These are phyloP conservation scores for Helicolenus hilgendorfi DNA, from an alignment of 2,797 vertebrate genomes.

Conservation along the genomic window DNA sequence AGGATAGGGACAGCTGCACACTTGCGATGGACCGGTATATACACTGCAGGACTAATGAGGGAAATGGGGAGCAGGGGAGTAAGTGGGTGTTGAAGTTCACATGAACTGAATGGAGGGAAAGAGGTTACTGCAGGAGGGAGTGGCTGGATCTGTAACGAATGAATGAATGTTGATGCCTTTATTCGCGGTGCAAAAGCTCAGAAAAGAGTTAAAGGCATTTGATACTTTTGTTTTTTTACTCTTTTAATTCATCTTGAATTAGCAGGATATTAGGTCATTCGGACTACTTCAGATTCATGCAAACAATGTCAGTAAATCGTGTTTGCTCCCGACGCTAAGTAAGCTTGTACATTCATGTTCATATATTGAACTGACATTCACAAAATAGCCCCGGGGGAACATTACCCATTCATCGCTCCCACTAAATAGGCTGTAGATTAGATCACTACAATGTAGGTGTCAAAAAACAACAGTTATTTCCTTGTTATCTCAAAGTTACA, in stretches of 20 bases:
- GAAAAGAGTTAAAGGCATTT: too few relatives aligned
- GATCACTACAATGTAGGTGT: conserved; percentile 39
- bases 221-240: too few relatives aligned
- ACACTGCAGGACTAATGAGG: too few relatives aligned
- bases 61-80: too few relatives aligned
- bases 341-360: background rate
- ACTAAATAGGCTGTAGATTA: conserved; percentile 36
- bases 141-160: background rate
- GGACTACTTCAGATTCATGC: background rate
- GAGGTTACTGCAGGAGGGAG: background rate
- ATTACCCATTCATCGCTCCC: conserved; percentile 23
- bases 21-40: too few relatives aligned
- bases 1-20: background rate
- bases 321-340: background rate
- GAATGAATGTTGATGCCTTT: too few relatives aligned
- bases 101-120: too few relatives aligned
- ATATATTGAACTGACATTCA: conserved; percentile 37
- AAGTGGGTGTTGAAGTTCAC: too few relatives aligned
- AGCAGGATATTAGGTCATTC: too few relatives aligned
- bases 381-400: background rate
- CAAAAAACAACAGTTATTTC: conserved; percentile 29
- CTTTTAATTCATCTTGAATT: too few relatives aligned
- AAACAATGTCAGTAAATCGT: background rate
- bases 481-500: conserved; percentile 48
- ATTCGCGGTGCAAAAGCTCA: too few relatives aligned